Percentiles rank a stretch among this genome's conserved stretches.
phyloP scores from a whole-genome alignment of 2,888 invertebrate species.

The Agrochola litura region DNA sequence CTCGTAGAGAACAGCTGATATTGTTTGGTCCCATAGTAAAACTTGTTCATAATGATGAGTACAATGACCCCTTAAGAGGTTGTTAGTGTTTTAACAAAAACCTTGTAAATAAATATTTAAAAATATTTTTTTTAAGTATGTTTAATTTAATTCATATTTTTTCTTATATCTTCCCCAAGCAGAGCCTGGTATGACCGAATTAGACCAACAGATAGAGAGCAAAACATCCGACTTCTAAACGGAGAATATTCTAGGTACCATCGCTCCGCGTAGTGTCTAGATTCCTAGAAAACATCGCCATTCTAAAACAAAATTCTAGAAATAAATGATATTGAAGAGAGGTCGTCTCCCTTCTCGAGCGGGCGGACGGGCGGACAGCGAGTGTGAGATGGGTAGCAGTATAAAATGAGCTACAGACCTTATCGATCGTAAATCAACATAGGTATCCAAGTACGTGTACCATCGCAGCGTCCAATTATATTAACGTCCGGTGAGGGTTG shows the following conservation, averaged over 20 bases:
- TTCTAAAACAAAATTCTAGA: background rate
- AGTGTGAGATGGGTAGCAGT: background rate
- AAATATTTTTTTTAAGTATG: background rate
- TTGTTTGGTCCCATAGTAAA: no score
- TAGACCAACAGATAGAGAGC: no score
- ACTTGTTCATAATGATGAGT: no score
- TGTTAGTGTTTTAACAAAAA: no score
- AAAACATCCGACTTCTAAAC: background rate
- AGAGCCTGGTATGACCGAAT: no score
- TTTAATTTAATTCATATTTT: no score
- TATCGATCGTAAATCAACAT: constrained; percentile 20
- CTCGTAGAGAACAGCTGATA: no score
- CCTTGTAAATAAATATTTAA: background rate
- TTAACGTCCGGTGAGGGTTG: background rate
- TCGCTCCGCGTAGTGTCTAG: background rate
- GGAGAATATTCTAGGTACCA: background rate
- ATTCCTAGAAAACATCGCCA: background rate
- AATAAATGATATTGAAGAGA: background rate
- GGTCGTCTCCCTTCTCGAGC: background rate
- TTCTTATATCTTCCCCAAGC: no score
- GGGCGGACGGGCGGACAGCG: background rate
- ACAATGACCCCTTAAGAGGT: no score
- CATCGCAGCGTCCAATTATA: constrained; percentile 16
- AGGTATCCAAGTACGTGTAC: background rate
- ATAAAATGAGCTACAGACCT: background rate